Evolutionary conservation across 2,113 vertebrate genomes (phyloP), one percentile per base, ranked within the genome.

Genomic region (Lycocorax pyrrhopterus): DNA sequence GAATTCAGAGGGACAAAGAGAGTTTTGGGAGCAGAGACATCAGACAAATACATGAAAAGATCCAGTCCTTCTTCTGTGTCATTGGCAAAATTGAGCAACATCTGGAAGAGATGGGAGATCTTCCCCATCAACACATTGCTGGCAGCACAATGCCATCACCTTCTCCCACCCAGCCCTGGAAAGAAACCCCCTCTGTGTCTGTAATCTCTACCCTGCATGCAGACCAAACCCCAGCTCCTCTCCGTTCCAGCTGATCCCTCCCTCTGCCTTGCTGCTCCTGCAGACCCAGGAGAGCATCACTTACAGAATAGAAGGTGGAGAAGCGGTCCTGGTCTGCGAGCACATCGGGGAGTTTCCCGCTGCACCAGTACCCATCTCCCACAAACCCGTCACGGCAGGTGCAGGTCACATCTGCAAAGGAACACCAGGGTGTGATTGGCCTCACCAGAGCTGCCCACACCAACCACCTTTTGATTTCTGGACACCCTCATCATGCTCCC

Each of bases 261-360:
- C 49, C 41, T 73, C 26, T 2, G 4, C 66, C 81, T 9, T 12
- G 32, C 2, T 63, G 39, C 5, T 26, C 19, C 25, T 3, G 9
- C 22, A 29, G 49, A 15, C 5, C 33, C 73, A 19, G 85, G 49
- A 44, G 53, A 12, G 46, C 25, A 2, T 15, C 4, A 19, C 98
- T 98, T 89, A 99, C 99, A 13, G 98, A 98, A 19, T 99, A 99
- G 96, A 99, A 99, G 77, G 97, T 94, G 60, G 99, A 99, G 97
- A 99, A 98, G 97, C 98, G 98, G 37, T 97, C 94, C 6, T 98
- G 92, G 4, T 97, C 97, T 7, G 98, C 98, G 0, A 99, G 95
- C 13, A 99, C 98, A 0, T 97, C 98, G 0, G 98, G 98, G 77
- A 99, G 97, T 76, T 98, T 98, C 47, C 99, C 98, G 0, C 99